A percentile compares a stretch with the other conserved stretches of the same genome.
Conservation (phyloP, 2,888 invertebrate species). For the Alviniconcha strummeri region DNA sequence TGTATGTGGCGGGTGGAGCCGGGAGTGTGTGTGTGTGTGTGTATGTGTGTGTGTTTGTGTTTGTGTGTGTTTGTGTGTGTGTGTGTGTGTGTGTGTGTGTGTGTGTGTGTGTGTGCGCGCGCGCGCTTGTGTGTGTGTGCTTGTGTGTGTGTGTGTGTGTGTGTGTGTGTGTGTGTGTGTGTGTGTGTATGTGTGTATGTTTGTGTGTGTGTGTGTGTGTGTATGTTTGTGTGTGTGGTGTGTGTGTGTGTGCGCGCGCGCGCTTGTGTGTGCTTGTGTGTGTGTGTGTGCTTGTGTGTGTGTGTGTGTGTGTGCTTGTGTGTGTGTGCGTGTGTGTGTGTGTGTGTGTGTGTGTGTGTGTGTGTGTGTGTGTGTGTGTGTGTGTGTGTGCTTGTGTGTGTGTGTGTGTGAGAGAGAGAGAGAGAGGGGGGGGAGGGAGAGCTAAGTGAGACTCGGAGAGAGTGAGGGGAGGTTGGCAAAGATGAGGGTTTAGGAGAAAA, state of each 20-base stretch:
- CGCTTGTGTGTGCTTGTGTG: neutral
- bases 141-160: neutral
- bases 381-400: neutral
- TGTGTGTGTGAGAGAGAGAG: neutral
- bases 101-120: neutral
- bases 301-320: neutral
- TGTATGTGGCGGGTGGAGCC: neutral
- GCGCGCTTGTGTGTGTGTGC: neutral
- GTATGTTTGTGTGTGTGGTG: too few species aligned
- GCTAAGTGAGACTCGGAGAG: neutral
- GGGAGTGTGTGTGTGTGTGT: neutral
- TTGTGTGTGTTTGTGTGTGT: neutral
- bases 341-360: constrained; percentile 1
- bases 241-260: too few species aligned
- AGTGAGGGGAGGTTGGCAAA: too few species aligned
- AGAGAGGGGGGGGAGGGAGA: neutral
- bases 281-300: constrained; percentile 1
- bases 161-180: neutral
- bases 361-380: constrained; percentile 1
- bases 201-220: too few species aligned
- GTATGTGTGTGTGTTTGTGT: neutral
- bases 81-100: neutral
- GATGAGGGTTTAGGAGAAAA: too few species aligned
- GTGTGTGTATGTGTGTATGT: neutral
- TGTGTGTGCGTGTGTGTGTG: constrained; percentile 2